Base-by-base conservation (phyloP, 2,113 vertebrate species). In the Cololabis saira region DNA sequence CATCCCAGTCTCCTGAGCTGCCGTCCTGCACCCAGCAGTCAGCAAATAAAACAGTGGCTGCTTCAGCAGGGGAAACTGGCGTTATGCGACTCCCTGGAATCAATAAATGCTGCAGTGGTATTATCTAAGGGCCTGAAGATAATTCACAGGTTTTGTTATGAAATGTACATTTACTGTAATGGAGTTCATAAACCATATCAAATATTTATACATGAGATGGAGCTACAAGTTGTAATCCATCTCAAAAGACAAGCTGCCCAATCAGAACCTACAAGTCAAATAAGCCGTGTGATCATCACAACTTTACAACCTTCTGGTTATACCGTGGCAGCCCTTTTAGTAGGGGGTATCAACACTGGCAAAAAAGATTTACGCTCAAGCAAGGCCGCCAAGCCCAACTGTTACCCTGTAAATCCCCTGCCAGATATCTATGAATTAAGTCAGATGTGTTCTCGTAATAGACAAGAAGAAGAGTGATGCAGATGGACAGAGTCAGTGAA, bases 31-130 rank as follows among this genome's bases (percentile, higher is more conserved):
- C 60, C 50, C 42, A 61, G 41, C 37, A 27, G 1, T 59, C 76
- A 63, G 71, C 69, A 65, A 74, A 83, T 54, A 71, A 77, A 71
- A 64, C 61, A 8, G 19, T 12, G 66, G 71, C 45, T 43, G 68
- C 24, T 58, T 59, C 24, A 71, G 66, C 9, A 43, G 63, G 56
- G 8, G 37, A 33, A 37, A 44, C 58, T 41, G 60, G 57, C 54
- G 63, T 42, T 61, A 71, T 64, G 57, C 42, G 52, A 67, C 66
- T 48, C 59, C 21, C 59, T 27, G 48, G 66, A 85, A 89, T 89
- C 88, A 84, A 88, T 86, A 76, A 62, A 40, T 61, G 79, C 74
- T 67, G 69, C 72, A 68, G 76, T 41, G 78, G 74, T 69, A 64
- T 74, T 82, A 85, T 77, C 69, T 69, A 51, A 80, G 56, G 24